These are phyloP conservation scores for Anodontia alba DNA, from an alignment of 2,888 invertebrate genomes.

Conservation along the genomic window DNA sequence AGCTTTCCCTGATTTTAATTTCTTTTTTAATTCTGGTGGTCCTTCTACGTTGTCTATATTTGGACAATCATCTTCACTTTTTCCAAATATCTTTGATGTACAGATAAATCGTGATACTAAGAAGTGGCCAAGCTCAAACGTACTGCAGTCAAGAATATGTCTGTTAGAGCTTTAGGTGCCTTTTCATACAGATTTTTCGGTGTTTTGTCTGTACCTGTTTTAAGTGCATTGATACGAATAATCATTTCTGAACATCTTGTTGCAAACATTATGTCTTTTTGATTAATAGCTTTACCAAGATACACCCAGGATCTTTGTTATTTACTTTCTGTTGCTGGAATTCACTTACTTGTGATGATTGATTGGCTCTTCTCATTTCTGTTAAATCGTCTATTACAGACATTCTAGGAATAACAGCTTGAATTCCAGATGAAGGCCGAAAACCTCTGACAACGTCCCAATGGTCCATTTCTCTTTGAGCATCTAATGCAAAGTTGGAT, in stretches of 20 bases:
- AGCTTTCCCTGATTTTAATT: neutral
- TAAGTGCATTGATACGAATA: neutral
- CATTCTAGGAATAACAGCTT: conserved; percentile 41
- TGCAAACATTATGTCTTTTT: neutral
- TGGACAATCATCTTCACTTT: neutral
- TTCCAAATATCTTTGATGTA: neutral
- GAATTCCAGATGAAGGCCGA: conserved; percentile 44
- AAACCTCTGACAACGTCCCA: conserved; percentile 48
- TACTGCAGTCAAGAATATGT: neutral
- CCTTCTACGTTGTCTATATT: neutral
- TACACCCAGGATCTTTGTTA: no score
- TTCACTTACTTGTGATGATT: neutral
- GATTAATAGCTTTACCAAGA: neutral
- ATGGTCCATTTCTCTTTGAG: conserved; percentile 52
- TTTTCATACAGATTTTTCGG: neutral
- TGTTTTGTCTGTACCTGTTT: neutral
- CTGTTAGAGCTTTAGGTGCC: neutral
- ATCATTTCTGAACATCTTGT: neutral
- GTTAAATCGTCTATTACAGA: conserved; percentile 30
- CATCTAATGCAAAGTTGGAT: conserved; percentile 48
- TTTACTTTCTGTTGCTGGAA: neutral
- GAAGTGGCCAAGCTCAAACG: neutral
- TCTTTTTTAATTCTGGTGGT: neutral
- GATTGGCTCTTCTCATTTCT: no score
- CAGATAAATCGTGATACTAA: neutral